Base-by-base conservation (phyloP, 1,140 invertebrate species). In the Pectinophora gossypiella region DNA sequence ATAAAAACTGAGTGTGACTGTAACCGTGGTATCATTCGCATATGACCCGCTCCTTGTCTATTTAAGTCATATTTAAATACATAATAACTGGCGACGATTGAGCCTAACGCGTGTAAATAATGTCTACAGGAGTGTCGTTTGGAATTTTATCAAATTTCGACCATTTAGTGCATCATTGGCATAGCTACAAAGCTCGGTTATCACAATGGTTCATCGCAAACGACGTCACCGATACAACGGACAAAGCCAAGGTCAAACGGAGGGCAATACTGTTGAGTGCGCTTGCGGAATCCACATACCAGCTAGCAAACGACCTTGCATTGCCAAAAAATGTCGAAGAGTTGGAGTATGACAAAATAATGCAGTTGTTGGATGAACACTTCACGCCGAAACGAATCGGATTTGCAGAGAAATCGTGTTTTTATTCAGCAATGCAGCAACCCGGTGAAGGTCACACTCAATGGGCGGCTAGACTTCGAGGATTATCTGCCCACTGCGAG, bases 191-290 rank as follows among this genome's bases (percentile, higher is more conserved):
- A 44, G 4, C n/a, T 9, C 20, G 42, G 19, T 18, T 53, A 6
- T 15, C 20, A n/a, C 51, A 53, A 43, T 53, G 51, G 51, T 53
- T 53, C 19, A 46, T 53, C 19, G 51, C 51, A 10, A 53, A 53
- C 15, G 46, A 48, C 9, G 48, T 53, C 10, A 47, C 23, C 4
- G 32, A 19, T n/a, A 27, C 15, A 15, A 22, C 32, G 27, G 51
- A 53, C 27, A 53, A 46, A 15, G 1, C 18, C 10, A 32, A 27
- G 9, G 32, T 46, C 2, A 32, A 53, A 16, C 15, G 44, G 10
- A 16, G 44, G 10, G 51, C 51, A 19, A 53, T 53, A 12, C 18
- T 53, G n/a, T 15, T 53, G 18, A 53, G 51, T 20, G 43, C 51
- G 22, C 21, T 53, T 18, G 27, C 12, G 13, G 51, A 53, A 44